Percentiles rank a stretch among this genome's conserved stretches.
Conservation (phyloP, 2,888 invertebrate genomes). For the Drosophila vallismaia region DNA sequence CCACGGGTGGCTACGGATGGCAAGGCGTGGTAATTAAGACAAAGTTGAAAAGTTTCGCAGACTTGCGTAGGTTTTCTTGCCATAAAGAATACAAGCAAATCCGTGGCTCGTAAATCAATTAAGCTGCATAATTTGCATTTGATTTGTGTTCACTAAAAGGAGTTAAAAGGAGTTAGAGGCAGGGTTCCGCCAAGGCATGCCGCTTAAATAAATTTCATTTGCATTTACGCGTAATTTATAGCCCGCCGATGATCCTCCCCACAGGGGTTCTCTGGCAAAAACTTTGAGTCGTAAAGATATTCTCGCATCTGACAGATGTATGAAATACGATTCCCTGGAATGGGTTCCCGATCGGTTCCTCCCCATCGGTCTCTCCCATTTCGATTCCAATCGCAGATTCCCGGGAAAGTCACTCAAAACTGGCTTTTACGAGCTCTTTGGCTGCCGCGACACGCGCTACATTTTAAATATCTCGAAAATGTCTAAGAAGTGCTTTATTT, state of each 20-base stretch:
- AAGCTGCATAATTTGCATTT: slow-evolving; percentile 77
- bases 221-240: slow-evolving; percentile 62
- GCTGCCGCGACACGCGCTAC: slow-evolving; percentile 72
- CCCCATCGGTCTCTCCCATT: slow-evolving; percentile 14
- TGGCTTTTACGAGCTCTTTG: slow-evolving; percentile 35
- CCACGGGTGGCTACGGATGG: neutral
- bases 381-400: slow-evolving; percentile 32
- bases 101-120: slow-evolving; percentile 70
- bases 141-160: slow-evolving; percentile 63
- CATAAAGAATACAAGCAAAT: slow-evolving; percentile 55
- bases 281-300: slow-evolving; percentile 60
- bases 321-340: slow-evolving; percentile 60
- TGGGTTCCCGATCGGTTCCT: slow-evolving; percentile 42
- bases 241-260: slow-evolving; percentile 48
- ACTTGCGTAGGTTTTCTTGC: slow-evolving; percentile 49
- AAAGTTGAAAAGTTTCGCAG: slow-evolving; percentile 68
- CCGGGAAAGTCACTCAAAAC: slow-evolving; percentile 10
- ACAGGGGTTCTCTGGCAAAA: slow-evolving; percentile 55
- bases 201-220: slow-evolving; percentile 58
- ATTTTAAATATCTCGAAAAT: slow-evolving; percentile 55
- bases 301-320: slow-evolving; percentile 43
- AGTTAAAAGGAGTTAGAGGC: slow-evolving; percentile 16
- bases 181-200: neutral
- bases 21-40: slow-evolving; percentile 62
- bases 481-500: slow-evolving; percentile 49